Percentiles rank a stretch among this genome's conserved stretches.
Conservation (phyloP, 2,113 vertebrate genomes). For the Mesembrinibis cayennensis region DNA sequence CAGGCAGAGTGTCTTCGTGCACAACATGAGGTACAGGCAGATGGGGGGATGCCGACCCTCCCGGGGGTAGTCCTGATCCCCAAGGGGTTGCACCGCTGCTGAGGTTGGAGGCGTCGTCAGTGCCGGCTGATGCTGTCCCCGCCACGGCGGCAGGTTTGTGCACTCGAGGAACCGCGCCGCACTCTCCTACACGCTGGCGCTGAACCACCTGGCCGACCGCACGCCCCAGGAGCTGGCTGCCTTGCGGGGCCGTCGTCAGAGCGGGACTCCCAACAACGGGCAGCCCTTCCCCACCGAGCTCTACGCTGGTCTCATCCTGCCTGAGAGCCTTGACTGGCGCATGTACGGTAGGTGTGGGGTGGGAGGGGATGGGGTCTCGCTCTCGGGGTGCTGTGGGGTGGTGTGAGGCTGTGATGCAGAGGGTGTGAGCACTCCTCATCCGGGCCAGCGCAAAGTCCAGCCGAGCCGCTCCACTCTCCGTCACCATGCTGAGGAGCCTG, state of each 20-base stretch:
- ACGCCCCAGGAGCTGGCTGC: constrained; percentile 68
- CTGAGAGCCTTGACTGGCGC: constrained; percentile 80
- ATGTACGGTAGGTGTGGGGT: constrained; percentile 64
- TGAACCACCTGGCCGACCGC: constrained; percentile 79
- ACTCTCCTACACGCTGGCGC: constrained; percentile 71
- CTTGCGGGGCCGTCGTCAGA: constrained; percentile 62
- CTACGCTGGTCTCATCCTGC: constrained; percentile 63
- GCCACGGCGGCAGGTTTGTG: constrained; percentile 49
- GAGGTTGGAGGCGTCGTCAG: accelerated
- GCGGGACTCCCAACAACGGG: constrained; percentile 68
- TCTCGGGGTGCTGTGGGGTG: accelerated
- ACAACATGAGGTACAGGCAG: constrained; percentile 75
- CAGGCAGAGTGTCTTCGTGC: constrained; percentile 77
- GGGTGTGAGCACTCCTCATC: accelerated
- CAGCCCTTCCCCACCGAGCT: constrained; percentile 66
- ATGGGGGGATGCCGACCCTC: accelerated
- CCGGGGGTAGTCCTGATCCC: background rate
- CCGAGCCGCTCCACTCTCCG: accelerated
- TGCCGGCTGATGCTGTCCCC: background rate
- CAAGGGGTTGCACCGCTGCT: too few species aligned
- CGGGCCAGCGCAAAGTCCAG: accelerated
- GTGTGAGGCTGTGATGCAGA: accelerated
- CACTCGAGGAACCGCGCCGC: constrained; percentile 81
- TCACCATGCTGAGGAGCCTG: accelerated
- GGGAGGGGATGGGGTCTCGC: accelerated